Percentiles rank a stretch among this genome's conserved stretches.
These are phyloP conservation scores for Leptinotarsa juncta DNA, from an alignment of 2,888 invertebrate genomes.

Conservation along the genomic window DNA sequence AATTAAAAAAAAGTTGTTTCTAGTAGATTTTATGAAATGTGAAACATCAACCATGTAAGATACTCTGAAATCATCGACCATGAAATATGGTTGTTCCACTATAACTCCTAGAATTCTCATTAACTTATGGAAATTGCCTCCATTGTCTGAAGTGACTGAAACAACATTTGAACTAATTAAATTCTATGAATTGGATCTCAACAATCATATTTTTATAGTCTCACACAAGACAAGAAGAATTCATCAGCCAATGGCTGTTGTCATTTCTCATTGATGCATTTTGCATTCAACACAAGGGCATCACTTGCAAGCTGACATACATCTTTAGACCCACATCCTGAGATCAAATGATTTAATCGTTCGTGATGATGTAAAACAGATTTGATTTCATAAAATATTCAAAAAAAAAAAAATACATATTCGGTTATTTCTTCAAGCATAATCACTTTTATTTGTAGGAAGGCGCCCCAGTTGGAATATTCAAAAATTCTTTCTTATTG, in stretches of 20 bases:
- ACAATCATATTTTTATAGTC: background rate
- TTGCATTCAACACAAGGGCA: constrained; percentile 15
- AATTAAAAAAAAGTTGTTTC: too few relatives aligned
- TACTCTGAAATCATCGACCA: background rate
- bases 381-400: constrained; percentile 16
- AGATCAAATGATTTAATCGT: constrained; percentile 24
- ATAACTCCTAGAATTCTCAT: background rate
- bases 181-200: background rate
- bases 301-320: background rate
- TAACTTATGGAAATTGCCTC: background rate
- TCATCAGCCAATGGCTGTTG: constrained; percentile 18
- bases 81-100: background rate
- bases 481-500: too few relatives aligned
- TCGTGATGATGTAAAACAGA: constrained; percentile 11
- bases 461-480: too few relatives aligned
- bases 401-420: background rate
- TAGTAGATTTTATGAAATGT: too few relatives aligned
- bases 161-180: background rate
- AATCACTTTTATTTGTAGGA: too few relatives aligned
- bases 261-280: constrained; percentile 16
- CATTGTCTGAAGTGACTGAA: constrained; percentile 6
- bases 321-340: constrained; percentile 7
- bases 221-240: background rate
- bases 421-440: too few relatives aligned
- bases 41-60: background rate